These are phyloP conservation scores for Adrianichthys oophorus DNA, from an alignment of 2,797 vertebrate species.

Conservation along the genomic window DNA sequence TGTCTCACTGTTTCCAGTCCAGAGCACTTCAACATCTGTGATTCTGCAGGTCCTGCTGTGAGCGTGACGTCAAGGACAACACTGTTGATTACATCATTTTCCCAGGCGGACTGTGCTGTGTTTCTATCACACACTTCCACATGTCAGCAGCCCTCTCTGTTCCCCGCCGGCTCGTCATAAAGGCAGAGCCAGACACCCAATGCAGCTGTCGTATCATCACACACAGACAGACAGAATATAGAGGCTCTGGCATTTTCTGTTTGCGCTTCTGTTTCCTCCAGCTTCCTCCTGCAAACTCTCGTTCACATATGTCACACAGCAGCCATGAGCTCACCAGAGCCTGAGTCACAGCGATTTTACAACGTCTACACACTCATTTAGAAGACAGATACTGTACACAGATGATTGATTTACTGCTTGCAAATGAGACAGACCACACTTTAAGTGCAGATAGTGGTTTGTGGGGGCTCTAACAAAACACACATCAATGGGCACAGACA, in stretches of 20 bases:
- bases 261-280: constrained; percentile 60
- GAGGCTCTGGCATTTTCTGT: constrained; percentile 36
- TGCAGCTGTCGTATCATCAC: constrained; percentile 72
- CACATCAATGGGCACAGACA: constrained; percentile 5
- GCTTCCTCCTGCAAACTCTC: constrained; percentile 26
- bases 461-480: constrained; percentile 6
- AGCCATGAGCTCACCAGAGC: constrained; percentile 47
- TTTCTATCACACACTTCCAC: constrained; percentile 24
- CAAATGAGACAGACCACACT: constrained; percentile 28
- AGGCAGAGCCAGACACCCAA: constrained; percentile 63
- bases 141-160: constrained; percentile 46
- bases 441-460: constrained; percentile 24
- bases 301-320: constrained; percentile 37
- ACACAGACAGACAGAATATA: constrained; percentile 42
- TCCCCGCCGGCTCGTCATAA: constrained; percentile 59
- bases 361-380: constrained; percentile 25
- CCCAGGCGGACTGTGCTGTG: constrained; percentile 8
- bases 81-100: constrained; percentile 56
- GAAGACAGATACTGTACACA: constrained; percentile 16
- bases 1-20: constrained; percentile 34
- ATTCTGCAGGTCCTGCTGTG: constrained; percentile 48
- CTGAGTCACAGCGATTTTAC: constrained; percentile 47
- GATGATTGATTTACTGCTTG: constrained; percentile 41
- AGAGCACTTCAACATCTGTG: constrained; percentile 46
- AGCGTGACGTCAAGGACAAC: constrained; percentile 54